These are phyloP conservation scores for Sander vitreus DNA, from an alignment of 2,113 vertebrate genomes.

Conservation along the genomic window DNA sequence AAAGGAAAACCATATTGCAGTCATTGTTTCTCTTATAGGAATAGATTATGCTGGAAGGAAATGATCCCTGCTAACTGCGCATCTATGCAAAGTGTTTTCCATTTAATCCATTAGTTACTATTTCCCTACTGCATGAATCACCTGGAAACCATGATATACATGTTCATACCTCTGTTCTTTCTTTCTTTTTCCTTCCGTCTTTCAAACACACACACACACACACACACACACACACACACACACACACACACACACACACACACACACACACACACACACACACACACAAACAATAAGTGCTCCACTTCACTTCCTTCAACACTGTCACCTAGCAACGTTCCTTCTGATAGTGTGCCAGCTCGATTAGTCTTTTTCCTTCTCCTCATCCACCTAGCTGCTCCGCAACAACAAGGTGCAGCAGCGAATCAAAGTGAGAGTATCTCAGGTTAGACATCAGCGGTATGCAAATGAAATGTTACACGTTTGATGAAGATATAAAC, in stretches of 20 bases:
- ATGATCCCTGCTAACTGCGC: neutral
- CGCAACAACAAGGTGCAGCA: slow-evolving; percentile 68
- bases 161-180: slow-evolving; percentile 4
- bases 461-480: slow-evolving; percentile 63
- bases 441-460: slow-evolving; percentile 45
- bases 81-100: neutral
- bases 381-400: slow-evolving; percentile 69
- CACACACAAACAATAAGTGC: slow-evolving; percentile 38
- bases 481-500: slow-evolving; percentile 16
- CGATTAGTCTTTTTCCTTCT: slow-evolving; percentile 67
- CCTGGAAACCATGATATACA: neutral
- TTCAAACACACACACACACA: neutral
- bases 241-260: slow-evolving; percentile 23
- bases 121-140: neutral
- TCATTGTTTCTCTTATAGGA: neutral
- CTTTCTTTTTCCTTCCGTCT: neutral
- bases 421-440: slow-evolving; percentile 56
- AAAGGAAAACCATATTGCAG: neutral
- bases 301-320: slow-evolving; percentile 80
- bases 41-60: neutral
- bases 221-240: slow-evolving; percentile 20
- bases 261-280: slow-evolving; percentile 12
- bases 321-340: slow-evolving; percentile 82
- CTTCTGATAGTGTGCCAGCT: slow-evolving; percentile 70
- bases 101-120: neutral